Conservation (phyloP, 2,113 vertebrate genomes). For the Malaclemys terrapin region DNA sequence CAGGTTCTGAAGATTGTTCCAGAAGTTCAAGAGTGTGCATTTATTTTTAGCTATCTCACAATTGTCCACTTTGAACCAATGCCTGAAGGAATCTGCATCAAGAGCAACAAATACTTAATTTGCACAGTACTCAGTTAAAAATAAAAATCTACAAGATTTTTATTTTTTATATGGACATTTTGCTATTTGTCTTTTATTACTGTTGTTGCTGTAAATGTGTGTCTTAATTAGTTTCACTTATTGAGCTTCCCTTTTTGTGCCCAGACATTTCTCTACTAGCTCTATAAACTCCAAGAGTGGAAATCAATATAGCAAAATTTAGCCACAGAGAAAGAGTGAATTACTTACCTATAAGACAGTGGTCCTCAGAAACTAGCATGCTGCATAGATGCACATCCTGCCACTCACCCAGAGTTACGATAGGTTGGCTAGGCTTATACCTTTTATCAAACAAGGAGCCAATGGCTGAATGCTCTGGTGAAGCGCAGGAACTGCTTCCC, state of each 20-base stretch:
- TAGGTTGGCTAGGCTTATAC: background rate
- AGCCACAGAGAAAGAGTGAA: accelerated
- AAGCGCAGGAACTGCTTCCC: background rate
- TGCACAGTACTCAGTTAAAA: slow-evolving; percentile 54
- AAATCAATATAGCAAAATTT: background rate
- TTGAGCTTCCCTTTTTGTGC: background rate
- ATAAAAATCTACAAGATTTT: slow-evolving; percentile 35
- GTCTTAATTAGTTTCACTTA: slow-evolving; percentile 29
- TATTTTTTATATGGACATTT: slow-evolving; percentile 28
- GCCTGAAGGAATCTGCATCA: slow-evolving; percentile 12
- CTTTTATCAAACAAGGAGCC: background rate
- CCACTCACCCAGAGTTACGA: background rate
- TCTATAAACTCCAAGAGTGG: background rate
- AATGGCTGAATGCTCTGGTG: background rate
- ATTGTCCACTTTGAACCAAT: slow-evolving; percentile 4
- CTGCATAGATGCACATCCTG: background rate
- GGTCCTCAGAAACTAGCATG: background rate
- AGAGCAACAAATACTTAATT: slow-evolving; percentile 28
- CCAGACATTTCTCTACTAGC: background rate
- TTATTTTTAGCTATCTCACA: slow-evolving; percentile 37
- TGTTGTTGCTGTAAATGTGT: background rate
- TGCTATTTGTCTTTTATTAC: slow-evolving; percentile 23
- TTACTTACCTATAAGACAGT: background rate
- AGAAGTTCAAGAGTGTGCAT: background rate
- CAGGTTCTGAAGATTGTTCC: slow-evolving; percentile 30